Conservation (phyloP, 2,888 invertebrate genomes). For the Sarcophaga rosellei region DNA sequence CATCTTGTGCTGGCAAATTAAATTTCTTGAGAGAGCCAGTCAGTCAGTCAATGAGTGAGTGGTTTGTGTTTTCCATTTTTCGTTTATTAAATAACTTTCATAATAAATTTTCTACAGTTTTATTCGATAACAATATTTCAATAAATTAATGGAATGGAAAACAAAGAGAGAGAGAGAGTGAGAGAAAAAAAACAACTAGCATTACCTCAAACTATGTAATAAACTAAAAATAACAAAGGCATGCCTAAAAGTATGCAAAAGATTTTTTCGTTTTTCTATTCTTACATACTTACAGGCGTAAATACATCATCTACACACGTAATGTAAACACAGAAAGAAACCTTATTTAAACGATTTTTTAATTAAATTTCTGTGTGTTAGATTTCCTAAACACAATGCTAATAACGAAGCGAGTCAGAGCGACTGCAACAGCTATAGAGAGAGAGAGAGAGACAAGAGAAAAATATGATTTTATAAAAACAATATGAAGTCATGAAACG, state of each 20-base stretch:
- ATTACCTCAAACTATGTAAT: conserved; percentile 37
- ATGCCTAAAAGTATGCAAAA: conserved; percentile 13
- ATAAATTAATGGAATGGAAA: not conserved
- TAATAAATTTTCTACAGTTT: conserved; percentile 17
- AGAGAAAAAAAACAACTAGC: not conserved
- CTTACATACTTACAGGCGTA: not conserved
- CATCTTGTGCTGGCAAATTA: not conserved
- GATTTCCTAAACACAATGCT: not conserved
- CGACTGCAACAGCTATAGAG: not conserved
- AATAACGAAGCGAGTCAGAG: not conserved
- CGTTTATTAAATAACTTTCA: conserved; percentile 36
- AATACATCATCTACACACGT: not conserved
- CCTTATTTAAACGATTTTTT: not conserved
- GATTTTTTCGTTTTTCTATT: not conserved
- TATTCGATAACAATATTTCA: not conserved
- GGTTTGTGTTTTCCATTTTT: not conserved
- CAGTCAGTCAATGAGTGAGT: not conserved
- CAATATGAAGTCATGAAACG: not conserved
- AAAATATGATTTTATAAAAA: not conserved
- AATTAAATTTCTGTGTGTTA: not conserved
- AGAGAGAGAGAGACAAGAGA: not conserved
- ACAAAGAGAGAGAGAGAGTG: not conserved
- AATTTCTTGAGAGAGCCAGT: not conserved
- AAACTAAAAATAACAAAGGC: conserved; percentile 18
- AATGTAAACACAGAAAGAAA: not conserved